Percentiles rank a stretch among this genome's conserved stretches.
These are phyloP conservation scores for Holothuria scabra DNA, from an alignment of 53 echinoderm and acorn worm genomes.

Conservation along the genomic window DNA sequence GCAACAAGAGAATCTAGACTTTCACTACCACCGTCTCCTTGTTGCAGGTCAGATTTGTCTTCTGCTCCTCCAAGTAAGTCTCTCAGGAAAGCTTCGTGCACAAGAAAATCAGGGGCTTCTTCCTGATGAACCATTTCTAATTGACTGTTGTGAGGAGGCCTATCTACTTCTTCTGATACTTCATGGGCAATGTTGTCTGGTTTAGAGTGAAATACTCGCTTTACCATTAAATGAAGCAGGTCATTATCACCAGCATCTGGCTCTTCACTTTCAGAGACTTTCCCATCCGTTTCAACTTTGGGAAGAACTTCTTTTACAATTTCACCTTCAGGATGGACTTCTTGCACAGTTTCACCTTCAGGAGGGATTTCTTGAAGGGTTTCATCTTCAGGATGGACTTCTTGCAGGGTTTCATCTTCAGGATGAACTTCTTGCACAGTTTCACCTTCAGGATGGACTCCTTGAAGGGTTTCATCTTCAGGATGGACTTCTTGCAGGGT, in stretches of 20 bases:
- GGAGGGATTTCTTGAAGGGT: too few relatives aligned
- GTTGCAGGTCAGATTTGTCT: too few relatives aligned
- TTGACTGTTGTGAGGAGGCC: background rate
- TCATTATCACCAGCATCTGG: background rate
- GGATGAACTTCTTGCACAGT: background rate
- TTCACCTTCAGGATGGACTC: too few relatives aligned
- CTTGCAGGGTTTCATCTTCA: background rate
- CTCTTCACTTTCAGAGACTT: background rate
- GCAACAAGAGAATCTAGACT: too few relatives aligned
- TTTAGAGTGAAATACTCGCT: conserved; percentile 10
- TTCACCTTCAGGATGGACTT: background rate
- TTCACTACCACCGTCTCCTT: too few relatives aligned
- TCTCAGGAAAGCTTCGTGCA: too few relatives aligned
- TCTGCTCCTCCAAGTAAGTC: too few relatives aligned
- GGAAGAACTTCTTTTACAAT: too few relatives aligned
- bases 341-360: background rate
- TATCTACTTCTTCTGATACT: background rate
- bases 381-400: background rate
- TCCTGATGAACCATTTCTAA: background rate
- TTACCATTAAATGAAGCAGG: conserved; percentile 16
- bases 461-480: background rate
- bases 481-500: background rate
- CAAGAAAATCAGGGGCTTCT: background rate
- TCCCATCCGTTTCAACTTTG: too few relatives aligned
- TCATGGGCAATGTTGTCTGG: background rate